Percentiles rank a stretch among this genome's conserved stretches.
phyloP scores from a whole-genome alignment of 1,140 invertebrate genomes.

The Neomicropteryx cornuta region DNA sequence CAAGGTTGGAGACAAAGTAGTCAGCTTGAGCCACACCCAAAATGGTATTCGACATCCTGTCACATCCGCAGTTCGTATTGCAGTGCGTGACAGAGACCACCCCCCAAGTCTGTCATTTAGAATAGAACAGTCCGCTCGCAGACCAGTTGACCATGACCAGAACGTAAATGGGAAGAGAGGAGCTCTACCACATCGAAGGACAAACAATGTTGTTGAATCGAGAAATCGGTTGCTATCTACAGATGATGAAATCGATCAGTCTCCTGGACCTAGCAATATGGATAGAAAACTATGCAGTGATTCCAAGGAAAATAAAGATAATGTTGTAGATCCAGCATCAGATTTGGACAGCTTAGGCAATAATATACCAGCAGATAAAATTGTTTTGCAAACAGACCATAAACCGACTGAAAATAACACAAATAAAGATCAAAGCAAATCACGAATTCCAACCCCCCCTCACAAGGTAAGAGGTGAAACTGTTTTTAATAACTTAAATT shows the following conservation, averaged over 20 bases:
- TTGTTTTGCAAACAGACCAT: slow-evolving; percentile 6
- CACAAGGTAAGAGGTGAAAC: slow-evolving; percentile 4
- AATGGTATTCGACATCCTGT: slow-evolving; percentile 34
- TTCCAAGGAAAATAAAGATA: slow-evolving; percentile 1
- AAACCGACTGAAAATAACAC: slow-evolving; percentile 6
- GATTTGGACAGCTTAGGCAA: neutral
- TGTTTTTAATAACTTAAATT: too few relatives aligned
- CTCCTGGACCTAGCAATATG: slow-evolving; percentile 10
- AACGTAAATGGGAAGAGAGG: slow-evolving; percentile 64
- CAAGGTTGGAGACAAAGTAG: slow-evolving; percentile 50
- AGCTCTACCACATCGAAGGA: slow-evolving; percentile 32
- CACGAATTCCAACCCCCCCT: slow-evolving; percentile 6
- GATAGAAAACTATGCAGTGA: slow-evolving; percentile 8
- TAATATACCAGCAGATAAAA: neutral
- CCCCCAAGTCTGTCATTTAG: slow-evolving; percentile 27
- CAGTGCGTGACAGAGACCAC: slow-evolving; percentile 27
- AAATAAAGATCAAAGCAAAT: slow-evolving; percentile 4
- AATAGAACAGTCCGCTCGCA: slow-evolving; percentile 33
- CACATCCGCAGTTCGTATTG: slow-evolving; percentile 32
- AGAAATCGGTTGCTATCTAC: too few relatives aligned
- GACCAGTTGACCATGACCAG: slow-evolving; percentile 49
- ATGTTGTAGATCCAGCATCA: neutral
- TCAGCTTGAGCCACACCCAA: slow-evolving; percentile 48
- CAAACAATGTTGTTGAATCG: slow-evolving; percentile 6
- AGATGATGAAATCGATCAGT: too few relatives aligned